These are phyloP conservation scores for Sterrhoptilus dennistouni DNA, from an alignment of 2,113 vertebrate genomes.

Conservation along the genomic window DNA sequence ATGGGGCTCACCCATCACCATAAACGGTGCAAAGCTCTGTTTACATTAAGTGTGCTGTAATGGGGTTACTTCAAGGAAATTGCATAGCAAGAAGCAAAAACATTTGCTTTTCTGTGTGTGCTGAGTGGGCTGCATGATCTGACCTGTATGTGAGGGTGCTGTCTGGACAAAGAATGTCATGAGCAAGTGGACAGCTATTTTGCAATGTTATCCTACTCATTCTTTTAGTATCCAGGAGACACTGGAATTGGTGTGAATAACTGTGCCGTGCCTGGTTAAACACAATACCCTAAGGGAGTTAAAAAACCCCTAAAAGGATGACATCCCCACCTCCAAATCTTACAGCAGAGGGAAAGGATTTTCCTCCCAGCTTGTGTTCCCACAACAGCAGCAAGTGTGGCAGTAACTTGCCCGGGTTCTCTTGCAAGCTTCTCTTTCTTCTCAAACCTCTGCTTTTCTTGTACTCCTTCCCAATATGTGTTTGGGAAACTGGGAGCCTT, in stretches of 20 bases:
- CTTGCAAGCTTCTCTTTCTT: rapidly evolving
- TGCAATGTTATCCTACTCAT: constrained; percentile 60
- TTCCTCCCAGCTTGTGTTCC: background rate
- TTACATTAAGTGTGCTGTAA: background rate
- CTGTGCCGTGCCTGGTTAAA: background rate
- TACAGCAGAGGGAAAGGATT: background rate
- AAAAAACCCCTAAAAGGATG: background rate
- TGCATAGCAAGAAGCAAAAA: background rate
- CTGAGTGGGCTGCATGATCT: background rate
- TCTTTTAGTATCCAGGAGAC: constrained; percentile 58
- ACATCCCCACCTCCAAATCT: background rate
- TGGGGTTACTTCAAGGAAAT: background rate
- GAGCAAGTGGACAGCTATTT: constrained; percentile 56
- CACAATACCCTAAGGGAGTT: background rate
- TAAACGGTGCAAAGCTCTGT: background rate
- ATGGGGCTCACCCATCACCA: background rate
- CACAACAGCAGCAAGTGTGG: background rate
- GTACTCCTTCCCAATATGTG: rapidly evolving
- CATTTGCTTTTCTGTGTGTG: background rate
- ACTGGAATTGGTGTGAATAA: background rate
- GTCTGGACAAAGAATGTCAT: background rate
- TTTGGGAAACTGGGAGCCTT: background rate
- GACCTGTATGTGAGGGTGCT: background rate
- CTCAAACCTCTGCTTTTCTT: background rate
- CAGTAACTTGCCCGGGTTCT: background rate